Conservation (phyloP, 2,797 vertebrate species). For the Coccyzus lansbergi region DNA sequence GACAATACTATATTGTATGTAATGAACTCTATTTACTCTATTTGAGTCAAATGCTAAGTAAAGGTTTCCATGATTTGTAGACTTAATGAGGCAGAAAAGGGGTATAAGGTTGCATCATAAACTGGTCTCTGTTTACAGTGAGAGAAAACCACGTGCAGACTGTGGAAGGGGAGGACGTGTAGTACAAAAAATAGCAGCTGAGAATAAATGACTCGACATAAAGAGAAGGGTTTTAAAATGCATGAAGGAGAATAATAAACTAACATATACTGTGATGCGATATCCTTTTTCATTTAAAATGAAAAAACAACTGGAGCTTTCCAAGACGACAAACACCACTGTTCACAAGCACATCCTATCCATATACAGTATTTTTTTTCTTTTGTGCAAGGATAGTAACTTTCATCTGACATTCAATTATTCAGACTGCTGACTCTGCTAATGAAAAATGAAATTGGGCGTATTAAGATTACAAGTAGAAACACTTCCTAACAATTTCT, state of each 20-base stretch:
- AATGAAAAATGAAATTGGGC: constrained; percentile 38
- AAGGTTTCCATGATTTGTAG: neutral
- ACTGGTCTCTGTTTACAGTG: neutral
- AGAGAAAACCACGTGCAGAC: neutral
- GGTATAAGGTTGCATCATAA: neutral
- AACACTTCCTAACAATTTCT: neutral
- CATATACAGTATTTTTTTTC: neutral
- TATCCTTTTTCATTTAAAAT: neutral
- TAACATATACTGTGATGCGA: neutral
- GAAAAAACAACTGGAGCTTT: neutral
- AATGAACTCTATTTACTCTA: neutral
- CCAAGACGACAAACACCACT: neutral
- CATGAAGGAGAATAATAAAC: neutral
- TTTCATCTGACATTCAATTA: constrained; percentile 27
- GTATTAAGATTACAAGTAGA: constrained; percentile 13
- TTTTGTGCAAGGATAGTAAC: neutral
- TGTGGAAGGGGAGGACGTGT: neutral
- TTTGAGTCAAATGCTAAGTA: neutral
- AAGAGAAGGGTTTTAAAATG: neutral
- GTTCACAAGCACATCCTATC: neutral
- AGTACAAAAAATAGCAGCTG: neutral
- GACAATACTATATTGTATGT: neutral
- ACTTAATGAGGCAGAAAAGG: neutral
- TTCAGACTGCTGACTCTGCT: constrained; percentile 37
- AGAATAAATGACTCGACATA: neutral